Evolutionary conservation across 2,113 vertebrate species (phyloP), one percentile per base, ranked within the genome.

Genomic region (Microtus montanus): DNA sequence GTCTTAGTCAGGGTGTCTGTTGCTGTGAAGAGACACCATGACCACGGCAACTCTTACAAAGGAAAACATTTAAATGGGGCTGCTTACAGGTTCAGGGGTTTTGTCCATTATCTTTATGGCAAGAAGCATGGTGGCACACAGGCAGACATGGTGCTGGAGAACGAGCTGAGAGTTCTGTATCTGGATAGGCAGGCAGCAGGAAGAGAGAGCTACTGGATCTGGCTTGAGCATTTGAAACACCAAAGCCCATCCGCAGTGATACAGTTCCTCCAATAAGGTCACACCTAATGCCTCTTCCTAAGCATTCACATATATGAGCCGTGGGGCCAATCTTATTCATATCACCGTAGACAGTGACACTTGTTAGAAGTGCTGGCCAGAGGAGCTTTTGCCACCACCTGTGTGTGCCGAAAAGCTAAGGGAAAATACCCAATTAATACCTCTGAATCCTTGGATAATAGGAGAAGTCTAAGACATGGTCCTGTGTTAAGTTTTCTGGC

Each of bases 351-450:
- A 83, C 24, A 17, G 17, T 26, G 14, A 41, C 54, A 83, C 80
- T 38, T 82, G 79, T 61, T 83, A 13, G 85, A 93, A 83, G 10
- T 17, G 77, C 14, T 75, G 24, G 63, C 47, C 35, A 78, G 77
- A 41, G 61, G 41, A 33, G 47, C 58, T 93, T 96, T 93, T 77
- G 61, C 89, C 19, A 86, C 88, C 54, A 85, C 38, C 54, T 64
- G n/a, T 68, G 26, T 73, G 49, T 47, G 13, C 3, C 75, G 66
- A 38, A 64, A 78, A 33, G 79, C 22, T 47, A 71, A 85, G 77
- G 35, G 49, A 87, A 44, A 93, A 83, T 28, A 63, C 41, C 4
- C 3, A 47, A 54, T 70, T 83, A 75, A 87, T 30, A 87, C 47
- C 8, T 49, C 38, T 20, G 86, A 93, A 74, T 64, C 64, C 35